These are phyloP conservation scores for Halisarca cf. caerulea DNA, from an alignment of 37 sponge, comb jelly and placozoan species.

Conservation along the genomic window DNA sequence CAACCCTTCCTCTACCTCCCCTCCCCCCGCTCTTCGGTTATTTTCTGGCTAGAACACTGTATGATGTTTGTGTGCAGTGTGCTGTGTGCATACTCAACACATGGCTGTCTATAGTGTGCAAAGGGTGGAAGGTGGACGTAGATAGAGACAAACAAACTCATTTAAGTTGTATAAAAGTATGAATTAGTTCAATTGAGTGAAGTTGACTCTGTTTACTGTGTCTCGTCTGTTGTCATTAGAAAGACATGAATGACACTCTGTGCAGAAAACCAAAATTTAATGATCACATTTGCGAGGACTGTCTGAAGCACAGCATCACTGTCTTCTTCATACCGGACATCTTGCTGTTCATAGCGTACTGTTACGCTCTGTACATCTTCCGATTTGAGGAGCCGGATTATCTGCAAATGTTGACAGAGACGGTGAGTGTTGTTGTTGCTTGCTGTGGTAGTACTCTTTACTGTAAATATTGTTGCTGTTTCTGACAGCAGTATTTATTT, in stretches of 20 bases:
- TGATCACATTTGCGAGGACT: conserved; percentile 13
- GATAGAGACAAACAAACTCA: background rate
- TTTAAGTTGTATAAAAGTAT: no score
- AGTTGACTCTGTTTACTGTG: background rate
- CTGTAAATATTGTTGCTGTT: no score
- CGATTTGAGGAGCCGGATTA: conserved; percentile 69
- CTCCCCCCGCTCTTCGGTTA: no score
- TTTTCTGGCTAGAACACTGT: no score
- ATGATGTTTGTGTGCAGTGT: no score
- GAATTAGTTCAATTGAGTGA: conserved; percentile 1
- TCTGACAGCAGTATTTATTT: no score
- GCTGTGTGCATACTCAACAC: no score
- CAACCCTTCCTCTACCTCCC: no score
- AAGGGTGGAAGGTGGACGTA: background rate
- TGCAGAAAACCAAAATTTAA: no score
- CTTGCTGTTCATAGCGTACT: conserved; percentile 59
- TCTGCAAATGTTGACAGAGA: conserved; percentile 75
- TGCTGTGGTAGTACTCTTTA: no score
- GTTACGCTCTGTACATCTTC: conserved; percentile 78
- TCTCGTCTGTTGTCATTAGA: background rate
- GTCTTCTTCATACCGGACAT: conserved; percentile 67
- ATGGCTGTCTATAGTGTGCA: no score
- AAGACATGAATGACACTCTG: no score
- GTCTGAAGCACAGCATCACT: conserved; percentile 44
- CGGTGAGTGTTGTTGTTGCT: conserved; percentile 58